Percentiles rank a stretch among this genome's conserved stretches.
Evolutionary conservation across 2,888 invertebrate genomes (phyloP).

Genomic region (Phymatocera aterrima): DNA sequence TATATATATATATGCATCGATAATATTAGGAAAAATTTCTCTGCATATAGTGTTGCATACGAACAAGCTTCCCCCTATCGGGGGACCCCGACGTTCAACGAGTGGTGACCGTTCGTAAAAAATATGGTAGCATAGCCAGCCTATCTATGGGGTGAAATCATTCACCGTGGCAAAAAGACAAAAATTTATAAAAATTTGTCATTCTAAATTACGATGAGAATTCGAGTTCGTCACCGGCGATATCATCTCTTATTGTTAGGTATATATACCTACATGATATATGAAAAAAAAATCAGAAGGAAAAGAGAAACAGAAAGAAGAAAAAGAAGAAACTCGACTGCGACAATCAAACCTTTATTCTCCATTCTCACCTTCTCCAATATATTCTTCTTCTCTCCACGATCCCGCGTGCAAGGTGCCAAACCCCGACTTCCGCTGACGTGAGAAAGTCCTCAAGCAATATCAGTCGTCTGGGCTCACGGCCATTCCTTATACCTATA

Average conservation of each 20-base stretch:
- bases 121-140: background rate
- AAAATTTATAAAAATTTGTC: slow-evolving; percentile 14
- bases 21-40: background rate
- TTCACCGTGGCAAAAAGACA: background rate
- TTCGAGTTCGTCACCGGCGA: slow-evolving; percentile 24
- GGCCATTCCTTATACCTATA: background rate
- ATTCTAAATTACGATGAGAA: slow-evolving; percentile 35
- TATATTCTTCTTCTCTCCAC: slow-evolving; percentile 1
- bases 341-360: slow-evolving; percentile 10
- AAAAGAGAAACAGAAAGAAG: background rate
- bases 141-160: background rate
- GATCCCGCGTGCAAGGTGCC: slow-evolving; percentile 10
- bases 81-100: background rate
- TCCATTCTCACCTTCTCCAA: slow-evolving; percentile 17
- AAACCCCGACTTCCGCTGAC: slow-evolving; percentile 37
- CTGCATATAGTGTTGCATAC: background rate
- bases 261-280: too few relatives aligned
- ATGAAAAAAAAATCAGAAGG: background rate
- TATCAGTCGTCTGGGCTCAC: slow-evolving; percentile 9
- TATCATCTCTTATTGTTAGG: slow-evolving; percentile 28
- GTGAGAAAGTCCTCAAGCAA: slow-evolving; percentile 26
- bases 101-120: slow-evolving; percentile 1
- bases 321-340: background rate
- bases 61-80: background rate
- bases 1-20: background rate